phyloP scores from a whole-genome alignment of 2,113 vertebrate genomes.

The Sialia sialis region DNA sequence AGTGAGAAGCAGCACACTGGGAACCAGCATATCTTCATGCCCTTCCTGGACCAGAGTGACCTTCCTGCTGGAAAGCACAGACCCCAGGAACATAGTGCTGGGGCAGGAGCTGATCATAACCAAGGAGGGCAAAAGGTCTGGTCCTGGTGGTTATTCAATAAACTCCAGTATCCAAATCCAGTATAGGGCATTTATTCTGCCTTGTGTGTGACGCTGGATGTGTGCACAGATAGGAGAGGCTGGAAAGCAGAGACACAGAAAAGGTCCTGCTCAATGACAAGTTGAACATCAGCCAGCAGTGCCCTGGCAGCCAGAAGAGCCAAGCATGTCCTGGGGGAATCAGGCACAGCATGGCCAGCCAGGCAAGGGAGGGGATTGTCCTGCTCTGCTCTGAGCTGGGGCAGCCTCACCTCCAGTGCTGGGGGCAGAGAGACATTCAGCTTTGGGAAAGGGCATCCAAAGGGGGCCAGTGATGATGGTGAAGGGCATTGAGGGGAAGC shows the following conservation, averaged over 20 bases:
- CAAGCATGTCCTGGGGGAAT: accelerated
- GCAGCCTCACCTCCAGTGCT: accelerated
- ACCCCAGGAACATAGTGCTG: not conserved
- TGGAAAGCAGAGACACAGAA: not conserved
- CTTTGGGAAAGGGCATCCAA: not conserved
- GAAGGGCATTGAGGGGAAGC: not conserved
- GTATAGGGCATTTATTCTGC: not conserved
- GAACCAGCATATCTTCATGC: not conserved
- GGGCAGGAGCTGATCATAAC: not conserved
- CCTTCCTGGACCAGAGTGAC: not conserved
- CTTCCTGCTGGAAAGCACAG: not conserved
- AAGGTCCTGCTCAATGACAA: not conserved
- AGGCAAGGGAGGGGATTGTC: not conserved
- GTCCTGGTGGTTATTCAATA: not conserved
- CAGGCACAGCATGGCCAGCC: accelerated
- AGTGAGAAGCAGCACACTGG: not conserved
- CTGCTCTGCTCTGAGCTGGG: not conserved
- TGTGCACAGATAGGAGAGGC: accelerated
- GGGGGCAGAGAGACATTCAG: not conserved
- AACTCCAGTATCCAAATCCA: not conserved
- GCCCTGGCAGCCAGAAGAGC: not conserved
- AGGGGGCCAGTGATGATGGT: not conserved
- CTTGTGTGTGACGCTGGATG: not conserved
- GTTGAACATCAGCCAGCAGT: not conserved
- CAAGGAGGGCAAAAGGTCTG: not conserved